A percentile compares a stretch with the other conserved stretches of the same genome.
phyloP scores from a whole-genome alignment of 2,113 vertebrate genomes.

The Crypturellus undulatus region DNA sequence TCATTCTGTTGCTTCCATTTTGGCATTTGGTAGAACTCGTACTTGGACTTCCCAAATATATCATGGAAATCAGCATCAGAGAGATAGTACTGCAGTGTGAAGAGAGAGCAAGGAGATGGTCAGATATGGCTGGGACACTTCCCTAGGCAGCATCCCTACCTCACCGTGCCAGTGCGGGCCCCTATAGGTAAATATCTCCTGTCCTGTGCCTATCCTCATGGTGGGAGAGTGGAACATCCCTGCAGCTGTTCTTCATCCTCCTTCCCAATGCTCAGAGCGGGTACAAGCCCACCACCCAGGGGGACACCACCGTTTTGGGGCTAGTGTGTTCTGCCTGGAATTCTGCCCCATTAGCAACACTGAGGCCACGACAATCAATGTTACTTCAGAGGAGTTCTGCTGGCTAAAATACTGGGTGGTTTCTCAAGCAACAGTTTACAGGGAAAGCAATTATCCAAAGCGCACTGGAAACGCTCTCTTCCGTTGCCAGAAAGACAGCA shows the following conservation, averaged over 20 bases:
- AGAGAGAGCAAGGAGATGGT: neutral
- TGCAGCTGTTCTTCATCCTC: neutral
- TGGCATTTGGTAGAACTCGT: conserved; percentile 87
- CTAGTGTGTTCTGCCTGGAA: neutral
- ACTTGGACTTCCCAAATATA: conserved; percentile 85
- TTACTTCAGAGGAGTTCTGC: neutral
- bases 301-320: neutral
- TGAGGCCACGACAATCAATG: neutral
- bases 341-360: neutral
- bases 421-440: neutral
- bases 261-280: neutral
- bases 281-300: neutral
- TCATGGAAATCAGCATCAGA: conserved; percentile 86
- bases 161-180: neutral
- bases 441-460: neutral
- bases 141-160: neutral
- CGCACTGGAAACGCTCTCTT: neutral
- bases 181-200: neutral
- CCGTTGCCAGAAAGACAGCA: neutral
- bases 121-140: neutral
- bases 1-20: conserved; percentile 89
- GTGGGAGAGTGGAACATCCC: neutral
- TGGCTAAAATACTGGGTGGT: neutral
- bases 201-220: neutral
- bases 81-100: conserved; percentile 81